phyloP scores from a whole-genome alignment of 2,797 vertebrate species.

The Margarornis squamiger region DNA sequence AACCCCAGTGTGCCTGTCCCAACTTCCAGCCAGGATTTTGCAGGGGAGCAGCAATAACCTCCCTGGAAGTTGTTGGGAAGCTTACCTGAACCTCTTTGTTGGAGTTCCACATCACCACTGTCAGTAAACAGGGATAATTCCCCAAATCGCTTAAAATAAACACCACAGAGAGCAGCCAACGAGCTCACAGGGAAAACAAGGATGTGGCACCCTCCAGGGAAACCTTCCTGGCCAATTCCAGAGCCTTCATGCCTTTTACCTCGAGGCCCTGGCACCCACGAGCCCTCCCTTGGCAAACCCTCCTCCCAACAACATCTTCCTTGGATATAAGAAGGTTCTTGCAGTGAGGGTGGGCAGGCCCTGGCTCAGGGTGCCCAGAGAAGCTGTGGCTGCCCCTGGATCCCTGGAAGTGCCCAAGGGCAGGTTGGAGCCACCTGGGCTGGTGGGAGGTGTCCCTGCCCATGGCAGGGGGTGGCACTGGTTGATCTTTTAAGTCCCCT shows the following conservation, averaged over 20 bases:
- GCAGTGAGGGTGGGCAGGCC: background rate
- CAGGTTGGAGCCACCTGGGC: background rate
- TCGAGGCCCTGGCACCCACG: background rate
- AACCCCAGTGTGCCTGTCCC: background rate
- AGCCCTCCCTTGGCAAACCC: background rate
- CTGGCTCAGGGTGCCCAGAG: background rate
- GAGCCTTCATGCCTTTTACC: background rate
- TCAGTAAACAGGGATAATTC: background rate
- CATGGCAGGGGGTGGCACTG: background rate
- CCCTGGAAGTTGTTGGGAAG: background rate
- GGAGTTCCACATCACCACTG: background rate
- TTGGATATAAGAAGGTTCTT: background rate
- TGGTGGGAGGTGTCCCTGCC: background rate
- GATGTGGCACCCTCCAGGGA: background rate
- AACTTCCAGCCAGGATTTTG: background rate
- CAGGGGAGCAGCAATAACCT: background rate
- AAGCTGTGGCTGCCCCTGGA: background rate
- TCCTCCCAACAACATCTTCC: background rate
- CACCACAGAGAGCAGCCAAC: background rate
- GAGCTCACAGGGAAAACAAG: background rate
- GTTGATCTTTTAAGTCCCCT: background rate
- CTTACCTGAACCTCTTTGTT: background rate
- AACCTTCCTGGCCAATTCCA: background rate
- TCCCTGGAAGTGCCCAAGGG: background rate
- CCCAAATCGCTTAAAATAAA: background rate